phyloP scores from a whole-genome alignment of 1,140 invertebrate species.

The Paramacrobiotus metropolitanus region DNA sequence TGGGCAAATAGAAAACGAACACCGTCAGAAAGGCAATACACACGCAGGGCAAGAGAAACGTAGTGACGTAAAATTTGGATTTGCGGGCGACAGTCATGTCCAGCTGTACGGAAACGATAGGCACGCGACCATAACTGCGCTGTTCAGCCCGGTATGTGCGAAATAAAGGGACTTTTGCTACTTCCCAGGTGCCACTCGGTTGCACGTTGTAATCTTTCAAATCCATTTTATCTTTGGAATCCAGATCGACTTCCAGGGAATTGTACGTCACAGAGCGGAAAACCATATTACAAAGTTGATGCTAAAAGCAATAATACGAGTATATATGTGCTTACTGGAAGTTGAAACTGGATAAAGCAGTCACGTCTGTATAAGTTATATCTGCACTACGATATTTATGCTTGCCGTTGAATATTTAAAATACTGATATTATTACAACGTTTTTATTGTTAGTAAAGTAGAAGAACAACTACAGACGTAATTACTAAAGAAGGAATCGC shows the following conservation, averaged over 20 bases:
- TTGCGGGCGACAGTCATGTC: conserved; percentile 88
- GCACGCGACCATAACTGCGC: conserved; percentile 34
- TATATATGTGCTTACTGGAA: too few species aligned
- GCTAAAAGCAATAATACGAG: too few species aligned
- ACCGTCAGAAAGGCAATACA: conserved; percentile 95
- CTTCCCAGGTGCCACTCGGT: conserved; percentile 78
- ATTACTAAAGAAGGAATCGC: too few species aligned
- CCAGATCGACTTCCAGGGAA: conserved; percentile 80
- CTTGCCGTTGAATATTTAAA: too few species aligned
- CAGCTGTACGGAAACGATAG: conserved; percentile 85
- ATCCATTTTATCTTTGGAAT: conserved; percentile 79
- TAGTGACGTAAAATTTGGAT: conserved; percentile 96
- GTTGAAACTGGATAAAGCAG: too few species aligned
- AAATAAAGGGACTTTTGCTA: conserved; percentile 72
- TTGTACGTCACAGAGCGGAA: conserved; percentile 98
- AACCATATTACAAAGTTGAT: conserved; percentile 92
- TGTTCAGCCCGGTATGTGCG: conserved; percentile 42
- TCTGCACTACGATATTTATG: too few species aligned
- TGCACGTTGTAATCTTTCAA: conserved; percentile 41
- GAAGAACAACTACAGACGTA: too few species aligned
- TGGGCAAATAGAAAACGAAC: conserved; percentile 86
- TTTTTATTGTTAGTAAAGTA: too few species aligned
- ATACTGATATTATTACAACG: too few species aligned
- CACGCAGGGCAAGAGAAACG: conserved; percentile 91
- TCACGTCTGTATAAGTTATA: too few species aligned